Percentiles rank a stretch among this genome's conserved stretches.
phyloP scores from a whole-genome alignment of 2,113 vertebrate species.

The Rhipidura dahli region DNA sequence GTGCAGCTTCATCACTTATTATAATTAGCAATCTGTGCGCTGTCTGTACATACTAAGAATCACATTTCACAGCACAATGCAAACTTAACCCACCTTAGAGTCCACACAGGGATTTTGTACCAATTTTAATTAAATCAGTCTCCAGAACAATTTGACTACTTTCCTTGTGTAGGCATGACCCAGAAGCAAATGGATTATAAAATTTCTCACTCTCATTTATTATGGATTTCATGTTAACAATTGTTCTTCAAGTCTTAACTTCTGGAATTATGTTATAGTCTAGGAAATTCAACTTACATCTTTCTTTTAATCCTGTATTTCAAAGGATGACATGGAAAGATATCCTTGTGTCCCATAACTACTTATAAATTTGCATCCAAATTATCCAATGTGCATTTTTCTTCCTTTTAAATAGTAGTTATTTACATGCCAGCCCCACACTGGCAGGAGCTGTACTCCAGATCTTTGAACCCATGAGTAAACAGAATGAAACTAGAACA shows the following conservation, averaged over 20 bases:
- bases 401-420: neutral
- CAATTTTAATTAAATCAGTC: constrained; percentile 26
- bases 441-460: neutral
- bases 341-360: neutral
- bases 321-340: neutral
- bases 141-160: neutral
- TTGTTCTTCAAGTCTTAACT: constrained; percentile 6
- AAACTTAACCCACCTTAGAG: neutral
- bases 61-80: neutral
- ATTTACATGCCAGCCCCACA: neutral
- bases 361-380: neutral
- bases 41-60: neutral
- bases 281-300: neutral
- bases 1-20: constrained; percentile 5
- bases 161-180: neutral
- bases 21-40: constrained; percentile 34
- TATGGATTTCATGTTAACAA: neutral
- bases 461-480: neutral
- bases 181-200: constrained; percentile 21
- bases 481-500: neutral
- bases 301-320: constrained; percentile 1
- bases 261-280: neutral
- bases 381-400: neutral
- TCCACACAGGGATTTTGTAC: neutral
- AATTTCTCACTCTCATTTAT: neutral